Evolutionary conservation across 2,888 invertebrate genomes (phyloP).

Genomic region (Colletes collaris): DNA sequence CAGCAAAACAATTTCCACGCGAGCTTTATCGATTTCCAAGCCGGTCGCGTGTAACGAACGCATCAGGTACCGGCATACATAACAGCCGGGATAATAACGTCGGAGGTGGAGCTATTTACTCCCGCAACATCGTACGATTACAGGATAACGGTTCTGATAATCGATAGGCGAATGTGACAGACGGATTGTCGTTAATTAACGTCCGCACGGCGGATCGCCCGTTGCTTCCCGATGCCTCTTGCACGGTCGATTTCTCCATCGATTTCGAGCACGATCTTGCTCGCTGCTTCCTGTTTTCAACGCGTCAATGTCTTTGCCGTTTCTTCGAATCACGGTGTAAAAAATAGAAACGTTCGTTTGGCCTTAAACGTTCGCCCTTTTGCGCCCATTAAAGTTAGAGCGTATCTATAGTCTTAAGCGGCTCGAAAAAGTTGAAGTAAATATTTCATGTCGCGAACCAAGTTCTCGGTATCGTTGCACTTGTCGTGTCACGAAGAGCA

Average conservation of each 20-base stretch:
- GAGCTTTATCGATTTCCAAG: conserved; percentile 74
- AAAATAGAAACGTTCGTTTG: no score
- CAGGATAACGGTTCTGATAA: conserved; percentile 33
- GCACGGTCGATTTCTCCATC: neutral
- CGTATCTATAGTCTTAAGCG: no score
- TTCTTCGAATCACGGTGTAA: no score
- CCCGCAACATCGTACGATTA: conserved; percentile 37
- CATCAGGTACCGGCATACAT: conserved; percentile 55
- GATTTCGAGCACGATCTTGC: neutral
- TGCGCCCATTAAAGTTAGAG: no score
- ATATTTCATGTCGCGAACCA: no score
- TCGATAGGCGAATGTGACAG: conserved; percentile 43
- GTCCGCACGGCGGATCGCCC: neutral
- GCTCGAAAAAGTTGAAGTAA: no score
- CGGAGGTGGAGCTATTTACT: conserved; percentile 43
- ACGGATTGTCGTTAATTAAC: conserved; percentile 43
- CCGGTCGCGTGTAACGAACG: conserved; percentile 62
- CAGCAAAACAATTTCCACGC: conserved; percentile 72
- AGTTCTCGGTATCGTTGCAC: no score
- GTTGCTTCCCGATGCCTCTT: neutral
- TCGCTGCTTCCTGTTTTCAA: no score
- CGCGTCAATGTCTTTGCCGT: no score
- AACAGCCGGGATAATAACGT: conserved; percentile 54
- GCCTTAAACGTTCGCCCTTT: no score
- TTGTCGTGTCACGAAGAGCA: no score